Conservation (phyloP, 1,140 invertebrate species). For the roundworm (Caenorhabditis elegans) region WBcel235 BX284603.4:4982001-4982500, state of each 20-base stretch:
- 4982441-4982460: no score
- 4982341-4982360: not conserved
- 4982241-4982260: not conserved
- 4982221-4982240: not conserved
- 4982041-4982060: not conserved
- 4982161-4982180: not conserved
- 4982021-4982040: constrained; percentile 14
- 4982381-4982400: not conserved
- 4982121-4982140: not conserved
- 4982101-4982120: constrained; percentile 7
- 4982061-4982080: not conserved
- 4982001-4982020: no score
- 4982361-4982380: constrained; percentile 21
- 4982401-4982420: not conserved
- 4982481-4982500: no score
- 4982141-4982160: no score
- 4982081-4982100: not conserved
- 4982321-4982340: not conserved
- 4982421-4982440: not conserved
- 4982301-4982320: not conserved
- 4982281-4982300: not conserved
- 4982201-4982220: not conserved
- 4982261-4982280: constrained; percentile 10
- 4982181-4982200: not conserved
- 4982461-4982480: no score